Base-by-base conservation (phyloP, 2,113 vertebrate genomes). In the Halichoeres trimaculatus region DNA sequence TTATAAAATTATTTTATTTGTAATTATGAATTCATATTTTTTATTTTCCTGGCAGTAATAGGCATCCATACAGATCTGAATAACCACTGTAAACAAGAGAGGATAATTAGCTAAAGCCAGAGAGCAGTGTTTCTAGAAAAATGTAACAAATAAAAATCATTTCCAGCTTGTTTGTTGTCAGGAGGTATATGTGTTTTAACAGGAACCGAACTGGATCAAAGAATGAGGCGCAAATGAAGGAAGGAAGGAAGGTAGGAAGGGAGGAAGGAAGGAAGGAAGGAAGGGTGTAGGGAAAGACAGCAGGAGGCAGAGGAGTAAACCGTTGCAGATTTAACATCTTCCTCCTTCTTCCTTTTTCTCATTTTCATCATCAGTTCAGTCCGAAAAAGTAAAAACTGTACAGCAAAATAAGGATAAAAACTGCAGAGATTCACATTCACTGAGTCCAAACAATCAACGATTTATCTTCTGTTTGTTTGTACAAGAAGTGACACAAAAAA, bases 381-480 rank as follows among this genome's bases (percentile, higher is more conserved):
- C 5, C 50, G 20, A 52, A 62, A n/a, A 76, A 48, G 23, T 63
- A 47, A 52, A 77, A 74, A 60, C 65, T 70, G 63, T 76, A 76
- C 63, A 78, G 43, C 11, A 65, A 41, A 61, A 56, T 62, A 56
- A 67, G 22, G 23, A 45, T 19, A 7, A 45, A 45, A 45, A 45
- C 43, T 45, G 43, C 43, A 45, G 43, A 45, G 43, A 54, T 83
- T 88, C 77, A 83, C 80, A 88, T 82, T 80, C 83, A 54, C 35
- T 17, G 4, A 83, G 59, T 80, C 64, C 56, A 43, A 35, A 72
- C 53, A 19, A 26, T 35, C 14, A 26, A 38, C 6, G 35, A 26
- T 11, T 11, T 4, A 0, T 48, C 38, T 50, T 57, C 43, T 26
- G 16, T 19, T 45, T 35, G 1, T 17, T 50, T 20, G 40, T 53